Evolutionary conservation across 2,113 vertebrate species (phyloP), one percentile per base, ranked within the genome.

Genomic region (Semicossyphus pulcher): DNA sequence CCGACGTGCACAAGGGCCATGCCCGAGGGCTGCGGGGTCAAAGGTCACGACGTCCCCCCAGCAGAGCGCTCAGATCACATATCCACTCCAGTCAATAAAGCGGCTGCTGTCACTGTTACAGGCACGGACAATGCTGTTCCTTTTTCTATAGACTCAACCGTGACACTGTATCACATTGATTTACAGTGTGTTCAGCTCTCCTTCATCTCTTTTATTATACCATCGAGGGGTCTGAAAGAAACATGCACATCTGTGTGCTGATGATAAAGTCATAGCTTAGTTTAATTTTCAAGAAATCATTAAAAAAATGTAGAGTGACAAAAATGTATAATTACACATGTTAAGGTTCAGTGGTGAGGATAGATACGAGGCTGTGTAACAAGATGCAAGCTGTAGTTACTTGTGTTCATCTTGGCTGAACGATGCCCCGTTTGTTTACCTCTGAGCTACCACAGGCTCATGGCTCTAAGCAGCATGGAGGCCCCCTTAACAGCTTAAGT

Each of bases 81-180:
- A 86, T 92, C 91, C 76, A 82, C 58, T 72, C 51, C 72, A 83
- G 90, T 92, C 89, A 91, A 91, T 92, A 92, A 84, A 87, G 49
- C 42, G 84, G 78, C 89, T 84, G 77, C 89, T 91, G 84, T 87
- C 87, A 87, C 81, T 86, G 78, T 86, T 84, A 81, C 78, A 81
- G 58, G 87, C 89, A 83, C 83, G 79, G 80, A 78, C 71, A 67
- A 73, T 82, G 78, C 65, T 70, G 64, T 61, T 74, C 60, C 42
- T 39, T 63, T 81, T 68, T 76, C 75, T 68, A 74, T 80, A 72
- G 71, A 74, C 58, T 76, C 48, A 32, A 80, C 70, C 57, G 49
- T 76, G 31, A 39, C 69, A 41, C 41, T 23, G 14, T 18, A 57
- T 62, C 31, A 16, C 54, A 16, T 25, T 73, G 72, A 86, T 80